Conservation (phyloP, 2,113 vertebrate genomes). For the Monopterus albus region DNA sequence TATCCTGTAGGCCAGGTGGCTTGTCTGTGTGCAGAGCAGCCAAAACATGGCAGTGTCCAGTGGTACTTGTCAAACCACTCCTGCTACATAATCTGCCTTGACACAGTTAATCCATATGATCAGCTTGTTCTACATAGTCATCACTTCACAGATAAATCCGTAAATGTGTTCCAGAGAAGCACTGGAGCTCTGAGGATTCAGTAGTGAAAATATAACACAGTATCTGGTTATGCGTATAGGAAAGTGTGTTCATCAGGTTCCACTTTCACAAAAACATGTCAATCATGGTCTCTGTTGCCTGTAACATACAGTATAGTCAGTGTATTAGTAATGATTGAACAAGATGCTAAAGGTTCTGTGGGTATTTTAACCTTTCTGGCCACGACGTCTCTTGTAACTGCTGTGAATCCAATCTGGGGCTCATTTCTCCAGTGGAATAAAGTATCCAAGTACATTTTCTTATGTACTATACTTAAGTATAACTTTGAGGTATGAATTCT, state of each 20-base stretch:
- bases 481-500: too few relatives aligned
- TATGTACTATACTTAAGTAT: too few relatives aligned
- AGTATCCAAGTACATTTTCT: too few relatives aligned
- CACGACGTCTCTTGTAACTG: neutral
- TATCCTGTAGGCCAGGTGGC: neutral
- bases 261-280: too few relatives aligned
- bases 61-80: neutral
- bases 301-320: too few relatives aligned
- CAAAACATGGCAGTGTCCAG: neutral
- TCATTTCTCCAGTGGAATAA: neutral
- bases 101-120: neutral
- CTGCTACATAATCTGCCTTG: too few relatives aligned
- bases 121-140: neutral
- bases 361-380: neutral
- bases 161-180: neutral
- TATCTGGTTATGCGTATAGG: too few relatives aligned
- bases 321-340: too few relatives aligned
- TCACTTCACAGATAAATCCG: neutral
- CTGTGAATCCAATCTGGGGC: neutral
- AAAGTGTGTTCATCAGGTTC: too few relatives aligned
- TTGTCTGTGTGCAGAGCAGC: too few relatives aligned
- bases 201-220: neutral
- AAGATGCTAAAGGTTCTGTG: neutral
- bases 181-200: neutral
- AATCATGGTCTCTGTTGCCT: too few relatives aligned